phyloP scores from a whole-genome alignment of 2,113 vertebrate genomes.

The Ictidomys tridecemlineatus region DNA sequence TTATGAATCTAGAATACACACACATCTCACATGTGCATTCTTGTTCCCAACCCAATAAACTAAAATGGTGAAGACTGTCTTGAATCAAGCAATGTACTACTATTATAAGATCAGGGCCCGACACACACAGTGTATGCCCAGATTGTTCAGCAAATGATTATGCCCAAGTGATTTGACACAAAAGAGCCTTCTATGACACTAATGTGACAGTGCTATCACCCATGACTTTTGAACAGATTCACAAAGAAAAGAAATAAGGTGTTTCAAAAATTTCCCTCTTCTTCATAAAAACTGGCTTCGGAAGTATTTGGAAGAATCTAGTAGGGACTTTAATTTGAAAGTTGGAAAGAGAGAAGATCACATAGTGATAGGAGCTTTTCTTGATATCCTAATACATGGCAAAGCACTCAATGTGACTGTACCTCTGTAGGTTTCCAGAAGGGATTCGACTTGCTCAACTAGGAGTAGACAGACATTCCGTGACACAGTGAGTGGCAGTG shows the following conservation, averaged over 20 bases:
- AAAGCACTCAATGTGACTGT: background rate
- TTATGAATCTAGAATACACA: background rate
- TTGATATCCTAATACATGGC: background rate
- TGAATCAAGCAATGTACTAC: background rate
- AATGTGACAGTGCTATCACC: background rate
- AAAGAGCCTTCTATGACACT: background rate
- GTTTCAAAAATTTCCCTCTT: background rate
- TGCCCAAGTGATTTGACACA: background rate
- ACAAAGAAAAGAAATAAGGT: conserved; percentile 7
- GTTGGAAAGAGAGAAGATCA: background rate
- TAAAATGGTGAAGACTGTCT: background rate
- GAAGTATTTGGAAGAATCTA: background rate
- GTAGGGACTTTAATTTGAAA: background rate
- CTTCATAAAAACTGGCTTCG: conserved; percentile 55
- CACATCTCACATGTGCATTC: background rate
- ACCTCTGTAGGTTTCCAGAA: background rate
- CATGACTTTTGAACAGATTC: background rate
- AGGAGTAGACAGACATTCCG: accelerated
- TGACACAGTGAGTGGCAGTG: accelerated
- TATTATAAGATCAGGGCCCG: background rate
- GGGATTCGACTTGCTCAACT: background rate
- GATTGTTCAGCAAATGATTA: background rate
- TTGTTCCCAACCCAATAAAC: background rate
- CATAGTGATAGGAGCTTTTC: background rate
- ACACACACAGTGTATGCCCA: background rate